Percentiles rank a stretch among this genome's conserved stretches.
Conservation (phyloP, 2,888 invertebrate genomes). For the Antheraea yamamai region DNA sequence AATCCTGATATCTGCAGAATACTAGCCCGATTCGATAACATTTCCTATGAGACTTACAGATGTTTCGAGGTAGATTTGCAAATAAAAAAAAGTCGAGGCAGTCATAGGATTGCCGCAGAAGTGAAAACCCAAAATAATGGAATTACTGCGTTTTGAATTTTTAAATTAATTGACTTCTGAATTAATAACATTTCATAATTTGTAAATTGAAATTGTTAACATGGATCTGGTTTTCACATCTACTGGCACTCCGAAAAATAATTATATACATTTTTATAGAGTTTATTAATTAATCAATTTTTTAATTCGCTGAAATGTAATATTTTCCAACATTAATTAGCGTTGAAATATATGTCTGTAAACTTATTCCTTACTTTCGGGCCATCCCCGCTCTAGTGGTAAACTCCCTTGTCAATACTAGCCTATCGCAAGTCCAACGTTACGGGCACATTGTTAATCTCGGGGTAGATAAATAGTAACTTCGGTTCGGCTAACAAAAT, state of each 20-base stretch:
- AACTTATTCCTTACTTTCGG: conserved; percentile 9
- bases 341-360: background rate
- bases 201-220: too few species aligned
- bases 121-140: too few species aligned
- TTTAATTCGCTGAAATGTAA: too few species aligned
- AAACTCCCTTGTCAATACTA: conserved; percentile 26
- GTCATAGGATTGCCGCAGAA: background rate
- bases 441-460: conserved; percentile 31
- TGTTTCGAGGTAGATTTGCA: background rate
- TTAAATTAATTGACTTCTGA: too few species aligned
- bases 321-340: background rate
- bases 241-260: background rate
- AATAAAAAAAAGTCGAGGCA: background rate
- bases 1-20: conserved; percentile 23
- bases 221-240: too few species aligned
- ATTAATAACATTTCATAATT: too few species aligned
- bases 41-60: background rate
- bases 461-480: conserved; percentile 31
- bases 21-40: background rate
- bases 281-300: too few species aligned
- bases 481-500: conserved; percentile 13
- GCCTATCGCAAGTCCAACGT: conserved; percentile 29
- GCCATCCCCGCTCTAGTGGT: conserved; percentile 16
- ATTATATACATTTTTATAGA: too few species aligned
- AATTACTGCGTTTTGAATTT: too few species aligned